Evolutionary conservation across 2,888 invertebrate genomes (phyloP).

Genomic region (Lobophora halterata): DNA sequence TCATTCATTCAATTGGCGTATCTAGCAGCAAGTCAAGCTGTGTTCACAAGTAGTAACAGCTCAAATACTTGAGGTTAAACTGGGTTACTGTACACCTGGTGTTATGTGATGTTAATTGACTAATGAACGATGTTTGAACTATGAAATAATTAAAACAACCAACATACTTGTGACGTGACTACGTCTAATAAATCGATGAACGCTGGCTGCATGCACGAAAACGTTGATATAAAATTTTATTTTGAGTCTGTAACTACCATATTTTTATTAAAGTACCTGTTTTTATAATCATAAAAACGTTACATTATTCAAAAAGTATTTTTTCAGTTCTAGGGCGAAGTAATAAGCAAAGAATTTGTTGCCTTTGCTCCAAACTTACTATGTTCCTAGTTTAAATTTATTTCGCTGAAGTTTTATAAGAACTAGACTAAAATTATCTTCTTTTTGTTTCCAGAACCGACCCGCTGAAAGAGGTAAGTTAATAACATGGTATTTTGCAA

Average conservation of each 20-base stretch:
- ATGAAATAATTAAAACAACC: slow-evolving; percentile 1
- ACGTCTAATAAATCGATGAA: too few relatives aligned
- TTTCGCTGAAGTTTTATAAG: slow-evolving; percentile 15
- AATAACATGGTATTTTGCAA: slow-evolving; percentile 28
- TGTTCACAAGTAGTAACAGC: slow-evolving; percentile 10
- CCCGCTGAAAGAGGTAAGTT: slow-evolving; percentile 28
- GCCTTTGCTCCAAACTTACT: neutral
- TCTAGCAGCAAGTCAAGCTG: slow-evolving; percentile 6
- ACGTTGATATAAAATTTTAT: too few relatives aligned
- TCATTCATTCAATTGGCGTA: neutral
- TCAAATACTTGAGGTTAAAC: slow-evolving; percentile 19
- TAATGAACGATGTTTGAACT: slow-evolving; percentile 8
- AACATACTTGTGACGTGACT: too few relatives aligned
- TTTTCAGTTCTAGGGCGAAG: too few relatives aligned
- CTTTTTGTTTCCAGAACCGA: slow-evolving; percentile 31
- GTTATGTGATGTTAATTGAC: slow-evolving; percentile 13
- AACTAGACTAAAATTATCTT: slow-evolving; percentile 23
- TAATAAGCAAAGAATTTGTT: too few relatives aligned
- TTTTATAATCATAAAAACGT: too few relatives aligned
- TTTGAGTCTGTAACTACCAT: too few relatives aligned
- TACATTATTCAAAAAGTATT: too few relatives aligned
- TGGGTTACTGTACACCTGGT: slow-evolving; percentile 26
- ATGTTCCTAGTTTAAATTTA: neutral
- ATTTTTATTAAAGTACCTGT: too few relatives aligned
- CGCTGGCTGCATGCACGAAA: too few relatives aligned